Base-by-base conservation (phyloP, 2,113 vertebrate species). In the Notothenia coriiceps region DNA sequence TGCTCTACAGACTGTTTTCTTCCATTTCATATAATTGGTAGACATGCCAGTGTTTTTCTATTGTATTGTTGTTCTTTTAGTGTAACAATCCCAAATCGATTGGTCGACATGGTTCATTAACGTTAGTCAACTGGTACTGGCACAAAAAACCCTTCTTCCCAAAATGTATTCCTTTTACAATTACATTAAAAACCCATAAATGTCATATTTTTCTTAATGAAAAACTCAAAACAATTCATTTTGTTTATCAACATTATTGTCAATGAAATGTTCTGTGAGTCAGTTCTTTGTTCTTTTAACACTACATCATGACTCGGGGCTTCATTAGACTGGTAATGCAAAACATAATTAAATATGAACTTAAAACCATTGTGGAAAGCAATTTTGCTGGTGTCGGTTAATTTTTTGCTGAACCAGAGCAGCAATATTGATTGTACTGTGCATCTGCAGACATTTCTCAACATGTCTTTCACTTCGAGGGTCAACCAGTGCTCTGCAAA, bases 401-500 rank as follows among this genome's bases (percentile, higher is more conserved):
- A 29, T 46, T 59, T 9, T 12, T 25, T 29, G 70, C 51, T 65
- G 65, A 67, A 70, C 20, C n/a, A 69, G 50, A 70, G 47, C 25
- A 49, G 20, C 20, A 64, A 20, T 43, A 55, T 13, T 44, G 63
- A 65, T 70, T 17, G 63, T 40, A 3, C 40, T 33, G 17, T 56
- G 22, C 17, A n/a, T 67, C 63, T 66, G n/a, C 46, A 47, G 66
- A 22, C 43, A 47, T 60, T 55, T 29, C 55, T 66, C 11, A 77
- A 52, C 17, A 13, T 33, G 47, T 33, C 18, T 71, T 44, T 9
- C 10, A 20, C 29, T 75, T 49, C 0, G 22, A 59, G 55, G 49
- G 61, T 86, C 51, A 44, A 68, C 18, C 3, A 43, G 47, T 33
- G 35, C 33, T 79, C 29, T 76, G 67, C 22, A 44, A 75, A 78